Base-by-base conservation (phyloP, 2,113 vertebrate genomes). In the Paratilapia polleni region DNA sequence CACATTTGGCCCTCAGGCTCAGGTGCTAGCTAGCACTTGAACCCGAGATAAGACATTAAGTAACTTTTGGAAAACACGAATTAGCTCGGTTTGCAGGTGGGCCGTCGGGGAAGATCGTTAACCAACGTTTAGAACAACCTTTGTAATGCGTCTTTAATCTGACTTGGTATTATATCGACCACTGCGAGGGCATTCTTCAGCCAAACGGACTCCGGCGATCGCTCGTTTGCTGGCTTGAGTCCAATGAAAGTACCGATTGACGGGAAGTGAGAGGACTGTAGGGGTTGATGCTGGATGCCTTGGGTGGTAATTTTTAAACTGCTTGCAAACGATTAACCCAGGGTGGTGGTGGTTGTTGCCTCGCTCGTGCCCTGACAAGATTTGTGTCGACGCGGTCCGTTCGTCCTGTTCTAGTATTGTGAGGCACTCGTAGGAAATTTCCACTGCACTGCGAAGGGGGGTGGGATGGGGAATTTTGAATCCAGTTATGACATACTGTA, bases 341-440 rank as follows among this genome's bases (percentile, higher is more conserved):
- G 12, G 28, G 3, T 70, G 43, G 24, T 49, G 22, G 58, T 4
- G 49, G 20, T 56, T 17, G 19, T 47, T 58, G 22, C 20, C 20
- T 52, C 9, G 14, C 28, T 87, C 78, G 24, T 84, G 81, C 76
- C 79, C 66, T 74, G 80, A 84, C 82, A 62, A 2, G 78, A 54
- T 89, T 64, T 78, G 14, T 19, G 43, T 77, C 56, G 47, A 78
- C 78, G 66, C 75, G 80, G 68, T 88, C 84, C 12, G 68, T 54
- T 54, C 64, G 54, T 61, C 54, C 41, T 12, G 62, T 66, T 76
- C 64, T 87, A 22, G 74, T 85, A 62, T 83, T 90, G 77, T 82
- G 85, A 81, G 85, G 59, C 68, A 77, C 75, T 88, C 80, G 3
- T 88, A 81, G 94, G 93, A 94, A 95, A 94, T 94, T 93, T 94